phyloP scores from a whole-genome alignment of 2,888 invertebrate genomes.

The Cataglyphis rosenhaueri region DNA sequence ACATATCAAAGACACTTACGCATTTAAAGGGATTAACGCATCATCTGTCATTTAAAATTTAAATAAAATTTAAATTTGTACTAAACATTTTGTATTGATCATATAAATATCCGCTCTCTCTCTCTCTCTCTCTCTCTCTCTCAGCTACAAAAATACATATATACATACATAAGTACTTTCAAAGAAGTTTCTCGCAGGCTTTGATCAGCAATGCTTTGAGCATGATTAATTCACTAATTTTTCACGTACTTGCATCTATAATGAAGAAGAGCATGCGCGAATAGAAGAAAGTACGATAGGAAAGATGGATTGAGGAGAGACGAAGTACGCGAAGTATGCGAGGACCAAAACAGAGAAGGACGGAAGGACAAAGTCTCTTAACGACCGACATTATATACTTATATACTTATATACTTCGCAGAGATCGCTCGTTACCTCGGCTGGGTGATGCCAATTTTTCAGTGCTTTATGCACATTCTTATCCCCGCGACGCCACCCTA shows the following conservation, averaged over 20 bases:
- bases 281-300: conserved; percentile 3
- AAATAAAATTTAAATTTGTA: too few species aligned
- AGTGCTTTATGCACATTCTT: conserved; percentile 62
- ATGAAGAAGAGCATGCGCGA: conserved; percentile 38
- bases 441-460: conserved; percentile 72
- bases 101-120: not conserved
- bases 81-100: not conserved
- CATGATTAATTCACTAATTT: conserved; percentile 73
- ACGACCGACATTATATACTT: conserved; percentile 56
- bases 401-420: conserved; percentile 57
- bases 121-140: not conserved
- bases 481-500: conserved; percentile 24
- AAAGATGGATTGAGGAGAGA: conserved; percentile 5
- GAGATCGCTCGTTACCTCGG: conserved; percentile 66
- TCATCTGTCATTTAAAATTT: not conserved
- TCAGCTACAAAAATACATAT: conserved; percentile 17
- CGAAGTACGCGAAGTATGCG: not conserved
- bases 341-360: not conserved
- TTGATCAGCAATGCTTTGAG: conserved; percentile 70
- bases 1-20: not conserved
- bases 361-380: conserved; percentile 46
- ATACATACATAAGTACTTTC: not conserved
- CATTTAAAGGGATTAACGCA: not conserved
- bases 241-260: conserved; percentile 68
- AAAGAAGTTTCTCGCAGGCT: conserved; percentile 54